Base-by-base conservation (phyloP, 1,140 invertebrate genomes). In the Matsumurasca onukii region DNA sequence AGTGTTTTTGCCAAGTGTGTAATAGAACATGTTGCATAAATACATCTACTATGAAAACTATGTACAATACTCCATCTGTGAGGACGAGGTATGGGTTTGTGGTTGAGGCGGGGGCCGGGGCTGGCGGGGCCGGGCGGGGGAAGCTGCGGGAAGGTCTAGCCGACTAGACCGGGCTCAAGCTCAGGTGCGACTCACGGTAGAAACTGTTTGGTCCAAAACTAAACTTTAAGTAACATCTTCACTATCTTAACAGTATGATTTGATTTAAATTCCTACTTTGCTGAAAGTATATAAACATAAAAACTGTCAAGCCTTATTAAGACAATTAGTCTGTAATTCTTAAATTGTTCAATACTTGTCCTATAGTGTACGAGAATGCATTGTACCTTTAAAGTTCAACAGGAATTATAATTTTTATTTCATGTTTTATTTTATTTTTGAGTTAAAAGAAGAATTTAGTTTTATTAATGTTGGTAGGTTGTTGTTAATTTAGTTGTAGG, bases 11-110 rank as follows among this genome's bases (percentile, higher is more conserved):
- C 31, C 62, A 65, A 65, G 62, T 65, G 62, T 65, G 34, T 65
- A 65, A 65, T 65, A 59, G 62, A 65, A 65, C 62, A 65, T 31
- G 62, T 65, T 65, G 62, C 62, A 65, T 65, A 65, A 65, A 65
- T 65, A 65, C 62, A 65, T 65, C 31, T 39, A 65, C 62, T 65
- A 65, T 65, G 62, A 65, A 65, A 65, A 65, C 62, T 65, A 65
- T 65, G 45, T 65, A 65, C 62, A 65, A 65, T 65, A 65, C 48
- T 65, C 49, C 13, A 22, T 59, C 55, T 51, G n/a, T n/a, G n/a
- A n/a, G n/a, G n/a, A n/a, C n/a, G n/a, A n/a, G n/a, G n/a, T n/a
- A n/a, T n/a, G n/a, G n/a, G n/a, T 5, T 5, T 5, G 5, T 5
- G 34, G 17, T 5, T 17, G 17, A 17, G 34, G 34, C 34, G 17